A percentile compares a stretch with the other conserved stretches of the same genome.
Evolutionary conservation across 2,797 vertebrate species (phyloP).

Genomic region (Ficedula albicollis): DNA sequence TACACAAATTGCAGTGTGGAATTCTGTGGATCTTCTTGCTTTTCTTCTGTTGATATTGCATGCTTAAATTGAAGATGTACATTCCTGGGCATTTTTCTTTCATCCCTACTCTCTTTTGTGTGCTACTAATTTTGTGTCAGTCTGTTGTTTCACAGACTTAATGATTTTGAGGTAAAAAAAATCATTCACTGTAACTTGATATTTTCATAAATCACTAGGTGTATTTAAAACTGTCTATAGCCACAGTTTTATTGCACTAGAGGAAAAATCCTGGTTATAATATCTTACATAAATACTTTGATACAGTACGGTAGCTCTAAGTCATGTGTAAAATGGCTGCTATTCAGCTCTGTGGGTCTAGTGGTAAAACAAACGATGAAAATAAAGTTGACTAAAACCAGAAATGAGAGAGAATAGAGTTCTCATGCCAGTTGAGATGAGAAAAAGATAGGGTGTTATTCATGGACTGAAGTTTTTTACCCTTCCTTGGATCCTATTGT

Average conservation of each 20-base stretch:
- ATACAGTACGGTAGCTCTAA: neutral
- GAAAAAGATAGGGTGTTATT: neutral
- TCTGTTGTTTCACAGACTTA: neutral
- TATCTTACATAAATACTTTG: neutral
- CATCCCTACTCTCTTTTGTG: neutral
- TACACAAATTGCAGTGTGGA: neutral
- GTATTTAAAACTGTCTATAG: neutral
- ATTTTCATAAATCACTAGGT: neutral
- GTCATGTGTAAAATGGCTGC: neutral
- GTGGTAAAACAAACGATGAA: neutral
- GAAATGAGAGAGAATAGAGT: neutral
- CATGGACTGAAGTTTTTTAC: neutral
- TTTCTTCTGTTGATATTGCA: neutral
- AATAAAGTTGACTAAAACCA: neutral
- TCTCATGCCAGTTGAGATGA: neutral
- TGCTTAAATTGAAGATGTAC: neutral
- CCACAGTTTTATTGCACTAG: neutral
- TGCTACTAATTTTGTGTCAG: neutral
- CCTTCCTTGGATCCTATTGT: neutral
- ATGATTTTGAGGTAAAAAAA: neutral
- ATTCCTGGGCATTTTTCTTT: neutral
- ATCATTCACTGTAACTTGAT: neutral
- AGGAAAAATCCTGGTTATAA: neutral
- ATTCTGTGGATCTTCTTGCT: neutral
- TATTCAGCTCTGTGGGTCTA: neutral